These are phyloP conservation scores for Drosophila trichaetosa DNA, from an alignment of 2,888 invertebrate species.

Conservation along the genomic window DNA sequence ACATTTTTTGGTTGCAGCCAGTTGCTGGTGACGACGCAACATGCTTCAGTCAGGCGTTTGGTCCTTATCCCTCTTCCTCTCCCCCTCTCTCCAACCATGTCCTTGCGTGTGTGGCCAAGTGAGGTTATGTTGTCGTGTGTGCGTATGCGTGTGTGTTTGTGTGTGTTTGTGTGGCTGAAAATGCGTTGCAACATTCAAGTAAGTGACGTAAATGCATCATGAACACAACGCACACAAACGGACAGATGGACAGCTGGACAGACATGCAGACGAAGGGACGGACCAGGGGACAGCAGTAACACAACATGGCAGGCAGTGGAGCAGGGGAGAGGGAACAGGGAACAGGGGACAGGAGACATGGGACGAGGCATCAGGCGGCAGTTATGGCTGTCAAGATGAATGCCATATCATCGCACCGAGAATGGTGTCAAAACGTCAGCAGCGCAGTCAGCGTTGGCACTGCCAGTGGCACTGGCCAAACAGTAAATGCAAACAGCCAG, in stretches of 20 bases:
- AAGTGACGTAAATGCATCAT: constrained; percentile 79
- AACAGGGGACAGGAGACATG: constrained; percentile 17
- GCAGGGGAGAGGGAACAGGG: constrained; percentile 19
- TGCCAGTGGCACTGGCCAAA: constrained; percentile 33
- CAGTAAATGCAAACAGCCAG: constrained; percentile 54
- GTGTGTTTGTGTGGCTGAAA: constrained; percentile 46
- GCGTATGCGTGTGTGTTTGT: constrained; percentile 16
- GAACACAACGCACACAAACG: constrained; percentile 50
- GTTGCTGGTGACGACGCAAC: constrained; percentile 68
- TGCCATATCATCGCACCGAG: constrained; percentile 81
- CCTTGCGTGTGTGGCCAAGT: constrained; percentile 55
- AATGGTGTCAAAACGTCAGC: constrained; percentile 80
- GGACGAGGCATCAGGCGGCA: constrained; percentile 62
- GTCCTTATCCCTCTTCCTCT: constrained; percentile 5
- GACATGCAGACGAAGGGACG: constrained; percentile 40
- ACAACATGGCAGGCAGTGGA: not conserved
- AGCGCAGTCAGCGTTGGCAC: constrained; percentile 33
- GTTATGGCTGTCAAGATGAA: constrained; percentile 83
- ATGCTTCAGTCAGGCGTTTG: constrained; percentile 66
- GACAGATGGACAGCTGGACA: constrained; percentile 19
- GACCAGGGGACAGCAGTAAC: not conserved
- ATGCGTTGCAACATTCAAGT: constrained; percentile 81
- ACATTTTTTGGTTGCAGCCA: constrained; percentile 76
- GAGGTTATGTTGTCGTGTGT: constrained; percentile 46
- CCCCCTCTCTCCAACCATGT: constrained; percentile 4